Conservation (phyloP, 2,113 vertebrate species). For the Sapajus apella region DNA sequence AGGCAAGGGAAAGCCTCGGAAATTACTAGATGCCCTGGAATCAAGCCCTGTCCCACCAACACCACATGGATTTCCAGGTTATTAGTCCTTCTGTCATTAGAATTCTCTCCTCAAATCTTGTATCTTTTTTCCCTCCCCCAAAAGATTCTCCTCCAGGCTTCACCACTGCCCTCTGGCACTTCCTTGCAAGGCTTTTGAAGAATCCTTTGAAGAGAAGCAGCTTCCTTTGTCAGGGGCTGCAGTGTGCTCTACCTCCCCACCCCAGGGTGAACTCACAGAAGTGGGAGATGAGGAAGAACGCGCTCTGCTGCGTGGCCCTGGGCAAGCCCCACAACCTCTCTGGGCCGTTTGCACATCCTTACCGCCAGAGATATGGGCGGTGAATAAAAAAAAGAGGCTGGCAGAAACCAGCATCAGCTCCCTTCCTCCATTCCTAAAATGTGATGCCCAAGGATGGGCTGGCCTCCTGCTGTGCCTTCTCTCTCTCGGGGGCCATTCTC, state of each 20-base stretch:
- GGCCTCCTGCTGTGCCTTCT: neutral
- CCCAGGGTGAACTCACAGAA: fast-evolving
- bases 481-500: too few species aligned
- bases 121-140: neutral
- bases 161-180: fast-evolving
- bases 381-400: neutral
- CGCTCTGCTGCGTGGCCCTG: neutral
- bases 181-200: neutral
- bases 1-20: neutral
- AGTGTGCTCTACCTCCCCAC: neutral
- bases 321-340: neutral
- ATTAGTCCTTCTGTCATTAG: neutral
- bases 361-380: neutral
- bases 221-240: neutral
- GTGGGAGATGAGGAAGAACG: neutral
- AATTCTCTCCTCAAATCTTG: neutral
- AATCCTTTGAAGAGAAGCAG: neutral
- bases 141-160: neutral
- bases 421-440: neutral
- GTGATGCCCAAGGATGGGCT: neutral
- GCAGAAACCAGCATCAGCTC: neutral
- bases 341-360: neutral
- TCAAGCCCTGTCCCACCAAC: fast-evolving
- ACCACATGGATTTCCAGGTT: neutral
- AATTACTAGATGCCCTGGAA: neutral